Evolutionary conservation across 2,113 vertebrate species (phyloP), one percentile per base, ranked within the genome.

Genomic region (Cyanoramphus novaezelandiae): DNA sequence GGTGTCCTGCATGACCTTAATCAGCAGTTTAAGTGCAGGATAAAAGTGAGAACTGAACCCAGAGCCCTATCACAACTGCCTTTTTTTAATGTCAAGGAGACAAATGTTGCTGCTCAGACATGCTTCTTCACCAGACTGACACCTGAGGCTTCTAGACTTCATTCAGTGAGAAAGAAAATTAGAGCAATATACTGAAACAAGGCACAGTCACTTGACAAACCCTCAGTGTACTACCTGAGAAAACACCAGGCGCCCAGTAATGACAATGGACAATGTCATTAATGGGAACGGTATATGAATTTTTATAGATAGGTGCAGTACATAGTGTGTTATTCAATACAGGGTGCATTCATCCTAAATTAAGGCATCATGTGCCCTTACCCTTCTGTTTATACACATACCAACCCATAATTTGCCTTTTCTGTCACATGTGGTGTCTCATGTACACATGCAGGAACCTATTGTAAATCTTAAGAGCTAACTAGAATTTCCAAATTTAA

Each of bases 21-120:
- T 60, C 68, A 41, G 88, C 78, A 81, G 81, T 93, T 97, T 88
- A 95, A 92, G 67, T 25, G 33, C 84, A 80, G 62, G 49, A 87
- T 71, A 72, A 80, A 93, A 77, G 70, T 27, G 46, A 71, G 70
- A 95, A 75, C 50, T 80, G 75, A 95, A 76, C 85, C 43, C 20
- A 67, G 46, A 95, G 90, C 49, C 67, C 41, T n/a, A 46, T 47
- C 68, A 72, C 71, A 59, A 49, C 37, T 64, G 33, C 20, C 64
- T 95, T 47, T 80, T 88, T 81, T 90, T 93, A 95, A 86, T 43
- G 43, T 90, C 94, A 97, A 88, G 84, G 85, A 88, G 86, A 95
- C 86, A 96, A 97, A 97, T 80, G 60, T 16, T 88, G 77, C 49
- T 71, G 69, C 78, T 83, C 50, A 43, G 83, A 71, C 65, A 77